Conservation (phyloP, 2,888 invertebrate genomes). For the Brachyptera putata region DNA sequence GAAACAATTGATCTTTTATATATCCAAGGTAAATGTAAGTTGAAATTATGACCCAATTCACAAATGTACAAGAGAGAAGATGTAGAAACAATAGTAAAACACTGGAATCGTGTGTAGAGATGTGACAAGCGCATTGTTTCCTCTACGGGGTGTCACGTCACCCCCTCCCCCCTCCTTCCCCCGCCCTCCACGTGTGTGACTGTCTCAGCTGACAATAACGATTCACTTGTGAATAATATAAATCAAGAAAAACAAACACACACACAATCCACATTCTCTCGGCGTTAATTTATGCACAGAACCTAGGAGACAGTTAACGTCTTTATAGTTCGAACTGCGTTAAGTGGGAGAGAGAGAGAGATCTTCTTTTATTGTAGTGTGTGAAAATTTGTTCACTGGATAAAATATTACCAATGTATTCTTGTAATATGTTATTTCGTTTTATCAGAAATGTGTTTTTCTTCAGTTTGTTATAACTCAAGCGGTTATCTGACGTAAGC, state of each 20-base stretch:
- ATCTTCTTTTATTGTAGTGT: too few species aligned
- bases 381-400: neutral
- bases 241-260: too few species aligned
- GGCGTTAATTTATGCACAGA: slow-evolving; percentile 12
- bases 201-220: slow-evolving; percentile 14
- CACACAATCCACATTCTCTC: neutral
- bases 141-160: slow-evolving; percentile 18
- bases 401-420: neutral
- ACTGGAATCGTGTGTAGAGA: slow-evolving; percentile 1
- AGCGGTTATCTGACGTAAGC: slow-evolving; percentile 3
- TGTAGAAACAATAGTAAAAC: too few species aligned
- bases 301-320: neutral
- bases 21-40: too few species aligned
- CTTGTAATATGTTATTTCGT: slow-evolving; percentile 9
- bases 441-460: slow-evolving; percentile 6
- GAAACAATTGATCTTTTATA: too few species aligned
- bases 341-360: too few species aligned
- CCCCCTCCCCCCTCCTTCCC: neutral
- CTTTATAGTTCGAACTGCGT: too few species aligned
- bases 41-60: too few species aligned
- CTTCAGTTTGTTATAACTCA: neutral
- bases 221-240: slow-evolving; percentile 16
- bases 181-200: slow-evolving; percentile 7
- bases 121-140: slow-evolving; percentile 16
- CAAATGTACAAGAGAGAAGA: too few species aligned